Base-by-base conservation (phyloP, 2,113 vertebrate genomes). In the Sinocyclocheilus grahami region DNA sequence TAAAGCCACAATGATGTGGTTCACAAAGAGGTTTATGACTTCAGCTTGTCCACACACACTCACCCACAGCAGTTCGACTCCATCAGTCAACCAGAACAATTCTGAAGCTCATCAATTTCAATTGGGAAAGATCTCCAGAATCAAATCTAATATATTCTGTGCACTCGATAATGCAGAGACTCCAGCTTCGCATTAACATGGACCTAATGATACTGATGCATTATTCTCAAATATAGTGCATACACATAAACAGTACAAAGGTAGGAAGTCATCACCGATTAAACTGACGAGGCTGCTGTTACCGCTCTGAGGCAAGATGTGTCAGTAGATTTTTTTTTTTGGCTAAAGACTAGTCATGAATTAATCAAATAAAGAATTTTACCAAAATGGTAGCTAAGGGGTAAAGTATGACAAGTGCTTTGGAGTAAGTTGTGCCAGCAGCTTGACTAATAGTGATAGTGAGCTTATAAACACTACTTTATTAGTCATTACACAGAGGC, bases 141-240 rank as follows among this genome's bases (percentile, higher is more conserved):
- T 92, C 89, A 90, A 91, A 90, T 90, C 83, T 87, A 90, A 93
- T 93, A 89, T 91, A 92, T 93, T 91, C 92, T 87, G 86, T 83
- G 88, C 86, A 63, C 87, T 92, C 90, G 85, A 90, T 88, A 89
- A 88, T 86, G 82, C 79, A 48, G 85, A 85, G 48, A 88, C 39
- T 53, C 78, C 75, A 13, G 85, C 84, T 84, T 62, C 83, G 71
- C 88, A 88, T 90, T 93, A 89, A 85, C 87, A 88, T 82, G 82
- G 39, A 83, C 53, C 86, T 92, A 92, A 92, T 90, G 88, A 91
- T 83, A 84, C 87, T 79, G 84, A 88, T 84, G 80, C 71, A 88
- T 91, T 88, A 88, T 89, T 89, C 86, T 91, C 88, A 91, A 90
- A 90, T 89, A 92, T 86, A 88, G 42, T 72, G 87, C 1, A 0